These are phyloP conservation scores for Epizoanthus ramosus DNA, from an alignment of 92 coral and sea anemone genomes.

Conservation along the genomic window DNA sequence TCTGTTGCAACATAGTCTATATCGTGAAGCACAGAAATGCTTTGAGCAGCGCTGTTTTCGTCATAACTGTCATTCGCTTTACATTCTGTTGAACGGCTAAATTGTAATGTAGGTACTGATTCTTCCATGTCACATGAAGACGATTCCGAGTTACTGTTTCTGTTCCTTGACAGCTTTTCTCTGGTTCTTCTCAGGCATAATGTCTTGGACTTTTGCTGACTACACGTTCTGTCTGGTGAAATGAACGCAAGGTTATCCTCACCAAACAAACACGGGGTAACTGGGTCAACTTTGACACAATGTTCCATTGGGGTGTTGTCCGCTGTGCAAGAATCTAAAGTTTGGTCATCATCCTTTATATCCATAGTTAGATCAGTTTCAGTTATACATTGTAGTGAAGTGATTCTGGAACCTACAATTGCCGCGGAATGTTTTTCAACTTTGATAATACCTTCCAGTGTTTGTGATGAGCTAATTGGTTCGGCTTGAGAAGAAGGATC, in stretches of 20 bases:
- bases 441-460: not conserved
- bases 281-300: constrained; percentile 23
- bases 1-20: constrained; percentile 15
- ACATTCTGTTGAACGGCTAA: not conserved
- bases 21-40: constrained; percentile 59
- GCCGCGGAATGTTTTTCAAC: not conserved
- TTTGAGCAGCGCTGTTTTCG: constrained; percentile 44
- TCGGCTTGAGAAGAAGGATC: not conserved
- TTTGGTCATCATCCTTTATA: constrained; percentile 22
- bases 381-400: constrained; percentile 4
- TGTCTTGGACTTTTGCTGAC: constrained; percentile 1
- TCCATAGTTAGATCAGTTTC: not conserved
- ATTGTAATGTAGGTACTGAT: not conserved
- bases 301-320: constrained; percentile 27
- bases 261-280: constrained; percentile 65
- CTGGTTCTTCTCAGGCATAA: constrained; percentile 22
- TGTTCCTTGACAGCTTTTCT: constrained; percentile 13
- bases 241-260: constrained; percentile 32
- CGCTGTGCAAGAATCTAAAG: constrained; percentile 10
- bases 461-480: not conserved
- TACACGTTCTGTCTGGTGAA: constrained; percentile 17
- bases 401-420: not conserved
- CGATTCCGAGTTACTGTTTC: not conserved
- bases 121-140: constrained; percentile 5
- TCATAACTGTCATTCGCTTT: constrained; percentile 4